Conservation (phyloP, 2,113 vertebrate species). For the Rana temporaria region DNA sequence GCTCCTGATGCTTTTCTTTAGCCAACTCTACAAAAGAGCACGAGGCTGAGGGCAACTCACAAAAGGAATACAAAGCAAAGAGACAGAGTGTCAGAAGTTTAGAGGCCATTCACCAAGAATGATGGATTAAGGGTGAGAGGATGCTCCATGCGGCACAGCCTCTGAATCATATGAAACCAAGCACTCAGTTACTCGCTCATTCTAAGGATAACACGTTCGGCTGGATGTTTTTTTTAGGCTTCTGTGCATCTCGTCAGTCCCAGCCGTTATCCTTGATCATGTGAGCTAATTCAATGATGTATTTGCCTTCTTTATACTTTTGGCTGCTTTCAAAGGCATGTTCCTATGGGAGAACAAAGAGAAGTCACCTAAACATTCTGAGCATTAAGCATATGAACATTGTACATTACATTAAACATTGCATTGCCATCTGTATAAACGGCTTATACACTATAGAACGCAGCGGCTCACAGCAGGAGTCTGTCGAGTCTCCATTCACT, state of each 20-base stretch:
- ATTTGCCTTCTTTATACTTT: conserved; percentile 99
- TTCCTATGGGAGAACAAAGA: conserved; percentile 75
- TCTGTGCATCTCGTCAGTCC: conserved; percentile 81
- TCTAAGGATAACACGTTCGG: conserved; percentile 75
- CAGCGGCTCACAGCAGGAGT: no score
- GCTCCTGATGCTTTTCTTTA: conserved; percentile 67
- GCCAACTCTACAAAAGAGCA: conserved; percentile 76
- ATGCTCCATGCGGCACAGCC: conserved; percentile 75
- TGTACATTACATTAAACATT: no score
- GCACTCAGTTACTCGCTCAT: conserved; percentile 80
- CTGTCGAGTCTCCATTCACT: no score
- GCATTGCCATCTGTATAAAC: no score
- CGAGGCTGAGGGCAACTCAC: conserved; percentile 77
- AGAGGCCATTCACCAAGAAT: conserved; percentile 77
- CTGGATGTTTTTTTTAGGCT: conserved; percentile 72
- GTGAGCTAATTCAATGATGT: conserved; percentile 98
- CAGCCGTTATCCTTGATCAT: conserved; percentile 99
- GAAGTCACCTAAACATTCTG: background rate
- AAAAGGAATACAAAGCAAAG: conserved; percentile 82
- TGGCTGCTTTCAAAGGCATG: conserved; percentile 98
- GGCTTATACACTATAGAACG: no score
- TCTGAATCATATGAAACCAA: conserved; percentile 78
- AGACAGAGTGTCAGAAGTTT: conserved; percentile 82
- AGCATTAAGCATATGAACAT: no score
- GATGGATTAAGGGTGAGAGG: conserved; percentile 75